Conservation (phyloP, 64 coral and sea anemone genomes). For the Acropora tenuis region DNA sequence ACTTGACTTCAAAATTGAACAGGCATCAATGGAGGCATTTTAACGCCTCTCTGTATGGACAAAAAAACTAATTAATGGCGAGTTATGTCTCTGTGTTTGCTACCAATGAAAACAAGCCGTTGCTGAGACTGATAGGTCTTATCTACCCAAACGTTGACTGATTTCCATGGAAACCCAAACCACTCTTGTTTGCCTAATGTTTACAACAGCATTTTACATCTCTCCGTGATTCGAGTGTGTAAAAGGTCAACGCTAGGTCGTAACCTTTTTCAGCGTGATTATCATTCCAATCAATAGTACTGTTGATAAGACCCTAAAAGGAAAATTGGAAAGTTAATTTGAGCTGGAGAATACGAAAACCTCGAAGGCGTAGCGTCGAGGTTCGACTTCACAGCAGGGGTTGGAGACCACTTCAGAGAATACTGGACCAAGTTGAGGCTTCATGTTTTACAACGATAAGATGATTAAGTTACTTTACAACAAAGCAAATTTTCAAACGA, state of each 20-base stretch:
- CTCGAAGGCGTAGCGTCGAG: neutral
- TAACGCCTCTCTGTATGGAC: too few relatives aligned
- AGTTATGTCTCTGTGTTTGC: too few relatives aligned
- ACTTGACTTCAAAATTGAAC: too few relatives aligned
- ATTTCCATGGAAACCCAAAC: too few relatives aligned
- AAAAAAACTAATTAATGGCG: too few relatives aligned
- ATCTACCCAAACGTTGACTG: too few relatives aligned
- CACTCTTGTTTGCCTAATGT: neutral
- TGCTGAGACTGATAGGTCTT: too few relatives aligned
- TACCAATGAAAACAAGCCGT: too few relatives aligned
- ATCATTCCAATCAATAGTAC: neutral
- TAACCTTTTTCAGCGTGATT: neutral
- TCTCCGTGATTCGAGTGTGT: neutral
- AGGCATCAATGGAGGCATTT: too few relatives aligned
- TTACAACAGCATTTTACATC: neutral
- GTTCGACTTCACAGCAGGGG: neutral
- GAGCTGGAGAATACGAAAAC: neutral
- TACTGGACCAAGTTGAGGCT: neutral
- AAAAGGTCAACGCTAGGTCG: neutral
- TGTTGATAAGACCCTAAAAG: neutral
- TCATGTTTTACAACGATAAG: neutral
- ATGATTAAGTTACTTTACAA: constrained; percentile 18
- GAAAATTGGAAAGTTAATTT: neutral
- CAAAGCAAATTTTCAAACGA: constrained; percentile 5
- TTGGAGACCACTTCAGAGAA: neutral